Conservation (phyloP, 2,797 vertebrate species). For the Podargus strigoides region DNA sequence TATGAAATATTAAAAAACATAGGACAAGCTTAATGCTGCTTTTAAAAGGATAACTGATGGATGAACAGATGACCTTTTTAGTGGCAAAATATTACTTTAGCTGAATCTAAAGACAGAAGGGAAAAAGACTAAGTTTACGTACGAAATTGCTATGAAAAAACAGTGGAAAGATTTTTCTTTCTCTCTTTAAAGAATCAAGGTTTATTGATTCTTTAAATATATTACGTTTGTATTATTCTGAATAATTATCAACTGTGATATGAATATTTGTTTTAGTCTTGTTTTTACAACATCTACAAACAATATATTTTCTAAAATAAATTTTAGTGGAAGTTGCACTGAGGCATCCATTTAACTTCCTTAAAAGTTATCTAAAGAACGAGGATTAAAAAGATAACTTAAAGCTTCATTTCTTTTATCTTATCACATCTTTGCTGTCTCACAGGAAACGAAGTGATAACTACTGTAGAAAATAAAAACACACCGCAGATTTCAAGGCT, state of each 20-base stretch:
- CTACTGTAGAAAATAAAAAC: conserved; percentile 52
- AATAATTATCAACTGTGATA: background rate
- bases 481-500: conserved; percentile 32
- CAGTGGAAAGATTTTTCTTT: background rate
- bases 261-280: background rate
- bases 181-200: background rate
- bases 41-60: background rate
- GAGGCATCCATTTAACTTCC: conserved; percentile 55
- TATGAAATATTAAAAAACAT: background rate
- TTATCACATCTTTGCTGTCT: conserved; percentile 71
- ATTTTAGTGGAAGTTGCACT: conserved; percentile 43
- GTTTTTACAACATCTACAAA: conserved; percentile 23
- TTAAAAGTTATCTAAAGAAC: conserved; percentile 73
- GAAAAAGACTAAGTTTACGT: background rate
- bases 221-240: conserved; percentile 15
- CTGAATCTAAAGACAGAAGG: background rate
- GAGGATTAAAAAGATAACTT: conserved; percentile 76
- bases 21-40: background rate
- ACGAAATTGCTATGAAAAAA: background rate
- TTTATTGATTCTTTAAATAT: too few relatives aligned
- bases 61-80: background rate
- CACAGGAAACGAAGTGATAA: conserved; percentile 52
- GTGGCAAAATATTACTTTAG: background rate
- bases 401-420: conserved; percentile 76
- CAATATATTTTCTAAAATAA: conserved; percentile 37